Conservation (phyloP, 1,140 invertebrate species). For the Euschistus heros region DNA sequence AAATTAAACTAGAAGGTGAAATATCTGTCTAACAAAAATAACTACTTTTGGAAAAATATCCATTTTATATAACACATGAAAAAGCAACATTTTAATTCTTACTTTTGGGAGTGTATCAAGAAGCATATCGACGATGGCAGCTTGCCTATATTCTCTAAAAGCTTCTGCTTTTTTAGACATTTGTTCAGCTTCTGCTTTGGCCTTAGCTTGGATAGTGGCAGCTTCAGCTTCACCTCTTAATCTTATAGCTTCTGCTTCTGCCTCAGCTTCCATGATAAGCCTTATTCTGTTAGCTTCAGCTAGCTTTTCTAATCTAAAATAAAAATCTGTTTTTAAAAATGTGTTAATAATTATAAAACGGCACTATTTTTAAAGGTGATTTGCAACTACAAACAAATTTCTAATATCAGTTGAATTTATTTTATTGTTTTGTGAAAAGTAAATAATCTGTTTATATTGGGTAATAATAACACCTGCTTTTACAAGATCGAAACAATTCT, state of each 20-base stretch:
- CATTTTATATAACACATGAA: no score
- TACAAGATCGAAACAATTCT: no score
- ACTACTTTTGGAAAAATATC: no score
- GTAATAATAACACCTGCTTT: no score
- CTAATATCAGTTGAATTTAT: no score
- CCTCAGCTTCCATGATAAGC: constrained; percentile 82
- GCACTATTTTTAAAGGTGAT: no score
- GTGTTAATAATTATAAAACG: neutral
- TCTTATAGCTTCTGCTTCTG: constrained; percentile 80
- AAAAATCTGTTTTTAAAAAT: neutral
- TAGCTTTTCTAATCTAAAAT: constrained; percentile 67
- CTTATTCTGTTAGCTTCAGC: constrained; percentile 82
- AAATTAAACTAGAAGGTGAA: no score
- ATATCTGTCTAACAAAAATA: no score
- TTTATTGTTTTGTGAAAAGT: no score
- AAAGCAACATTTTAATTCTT: constrained; percentile 22
- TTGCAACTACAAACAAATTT: no score
- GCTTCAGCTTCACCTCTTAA: constrained; percentile 83
- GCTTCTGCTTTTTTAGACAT: constrained; percentile 95
- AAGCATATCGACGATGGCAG: constrained; percentile 95
- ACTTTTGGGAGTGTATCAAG: constrained; percentile 93
- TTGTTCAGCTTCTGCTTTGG: constrained; percentile 89
- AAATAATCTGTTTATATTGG: no score
- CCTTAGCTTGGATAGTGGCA: constrained; percentile 84
- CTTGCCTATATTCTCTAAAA: constrained; percentile 90